Evolutionary conservation across 1,140 invertebrate genomes (phyloP).

Genomic region (Odontomachus brunneus): DNA sequence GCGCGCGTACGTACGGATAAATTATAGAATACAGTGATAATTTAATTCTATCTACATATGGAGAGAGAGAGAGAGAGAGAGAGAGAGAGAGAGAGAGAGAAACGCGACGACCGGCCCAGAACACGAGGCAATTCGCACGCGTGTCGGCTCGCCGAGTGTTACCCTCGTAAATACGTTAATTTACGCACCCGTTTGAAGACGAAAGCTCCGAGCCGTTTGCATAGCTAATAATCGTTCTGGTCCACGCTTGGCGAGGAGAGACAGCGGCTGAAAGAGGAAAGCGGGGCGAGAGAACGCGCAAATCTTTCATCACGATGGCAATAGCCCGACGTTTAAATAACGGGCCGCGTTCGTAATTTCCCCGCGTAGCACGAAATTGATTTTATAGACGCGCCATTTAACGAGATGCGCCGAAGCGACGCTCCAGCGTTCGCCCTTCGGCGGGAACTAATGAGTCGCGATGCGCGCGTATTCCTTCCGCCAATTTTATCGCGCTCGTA

Average conservation of each 20-base stretch:
- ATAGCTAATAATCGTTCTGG: conserved; percentile 19
- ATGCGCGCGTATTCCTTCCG: background rate
- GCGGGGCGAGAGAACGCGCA: background rate
- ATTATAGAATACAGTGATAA: conserved; percentile 47
- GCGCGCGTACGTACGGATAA: conserved; percentile 11
- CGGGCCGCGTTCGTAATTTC: background rate
- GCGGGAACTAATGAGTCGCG: conserved; percentile 26
- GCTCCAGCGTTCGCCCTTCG: background rate
- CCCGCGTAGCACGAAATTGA: conserved; percentile 7
- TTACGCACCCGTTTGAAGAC: conserved; percentile 40
- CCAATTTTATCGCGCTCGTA: conserved; percentile 21
- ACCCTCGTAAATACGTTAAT: conserved; percentile 59
- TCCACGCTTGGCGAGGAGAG: background rate
- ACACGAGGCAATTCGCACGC: conserved; percentile 59
- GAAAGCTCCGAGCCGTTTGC: background rate
- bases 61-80: no score
- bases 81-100: no score
- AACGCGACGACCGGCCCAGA: conserved; percentile 14
- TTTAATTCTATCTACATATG: conserved; percentile 20
- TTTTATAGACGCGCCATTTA: conserved; percentile 23
- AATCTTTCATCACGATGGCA: background rate
- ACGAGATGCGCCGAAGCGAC: conserved; percentile 11
- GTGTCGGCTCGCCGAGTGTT: conserved; percentile 45
- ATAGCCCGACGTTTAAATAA: conserved; percentile 20
- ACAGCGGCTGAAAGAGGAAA: no score